Base-by-base conservation (phyloP, 2,113 vertebrate species). In the Limanda limanda region DNA sequence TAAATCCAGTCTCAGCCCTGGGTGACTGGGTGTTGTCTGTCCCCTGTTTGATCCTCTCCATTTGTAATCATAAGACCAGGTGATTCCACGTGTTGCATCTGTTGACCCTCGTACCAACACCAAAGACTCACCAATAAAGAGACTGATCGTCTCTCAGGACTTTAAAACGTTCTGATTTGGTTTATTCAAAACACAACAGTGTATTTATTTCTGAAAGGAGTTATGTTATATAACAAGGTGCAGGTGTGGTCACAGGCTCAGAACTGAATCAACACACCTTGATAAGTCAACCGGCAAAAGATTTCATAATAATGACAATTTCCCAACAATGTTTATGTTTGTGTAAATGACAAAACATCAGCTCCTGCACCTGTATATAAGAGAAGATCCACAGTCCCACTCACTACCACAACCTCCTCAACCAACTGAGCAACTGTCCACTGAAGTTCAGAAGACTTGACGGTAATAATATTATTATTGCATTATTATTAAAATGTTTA, bases 351-450 rank as follows among this genome's bases (percentile, higher is more conserved):
- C 23, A 47, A 65, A 18, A 51, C 48, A 42, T 65, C 51, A 0
- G 3, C 35, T 56, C 17, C 40, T 40, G 12, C 13, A 60, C 60
- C 17, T 66, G 68, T 86, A 88, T 87, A 85, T 75, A 88, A 86
- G 77, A 54, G 7, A 25, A 40, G 18, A 52, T 64, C 59, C 37
- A 15, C 62, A 40, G 40, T 62, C 37, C 60, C 47, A 52, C 37
- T 23, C 72, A 74, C 52, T 21, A 35, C 27, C 78, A 51, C 67
- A 48, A 61, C 21, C 13, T 47, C 35, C 24, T 51, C 0, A 0
- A 47, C n/a, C 47, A 35, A 35, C 70, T 47, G 8, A 13, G 2
- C 58, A 24, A 76, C 48, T 40, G 35, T 76, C 69, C 60, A 35
- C 63, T 72, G 45, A 67, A 81, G 7, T 21, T 37, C 6, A 27